phyloP scores from a whole-genome alignment of 2,797 vertebrate genomes.

The Ciconia nigra region DNA sequence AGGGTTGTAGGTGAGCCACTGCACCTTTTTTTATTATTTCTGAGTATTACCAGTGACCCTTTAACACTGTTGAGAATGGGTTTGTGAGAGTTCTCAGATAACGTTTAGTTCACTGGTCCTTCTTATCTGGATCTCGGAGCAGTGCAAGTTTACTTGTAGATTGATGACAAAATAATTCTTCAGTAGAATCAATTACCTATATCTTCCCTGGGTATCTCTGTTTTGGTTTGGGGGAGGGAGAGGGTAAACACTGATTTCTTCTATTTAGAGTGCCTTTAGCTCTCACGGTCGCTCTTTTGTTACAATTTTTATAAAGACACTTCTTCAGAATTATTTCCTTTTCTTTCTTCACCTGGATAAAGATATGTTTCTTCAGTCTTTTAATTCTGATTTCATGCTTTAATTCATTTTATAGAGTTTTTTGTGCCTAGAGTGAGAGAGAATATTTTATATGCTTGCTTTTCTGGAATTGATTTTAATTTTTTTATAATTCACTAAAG shows the following conservation, averaged over 20 bases:
- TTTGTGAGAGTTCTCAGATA: neutral
- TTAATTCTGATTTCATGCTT: neutral
- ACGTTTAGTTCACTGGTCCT: neutral
- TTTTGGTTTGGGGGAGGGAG: neutral
- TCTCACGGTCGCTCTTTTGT: neutral
- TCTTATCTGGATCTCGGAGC: neutral
- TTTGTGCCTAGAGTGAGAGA: neutral
- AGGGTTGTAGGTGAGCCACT: neutral
- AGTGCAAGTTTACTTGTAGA: neutral
- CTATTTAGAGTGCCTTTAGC: neutral
- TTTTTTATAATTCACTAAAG: neutral
- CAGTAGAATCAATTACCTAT: neutral
- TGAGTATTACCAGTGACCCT: neutral
- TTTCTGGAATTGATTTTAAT: neutral
- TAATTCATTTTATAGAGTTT: neutral
- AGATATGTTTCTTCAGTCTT: neutral
- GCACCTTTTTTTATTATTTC: neutral
- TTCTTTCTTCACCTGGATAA: neutral
- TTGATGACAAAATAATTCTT: slow-evolving; percentile 31
- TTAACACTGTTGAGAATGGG: neutral
- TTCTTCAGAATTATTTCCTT: neutral
- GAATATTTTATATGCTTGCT: neutral
- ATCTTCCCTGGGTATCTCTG: neutral
- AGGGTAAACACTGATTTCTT: neutral
- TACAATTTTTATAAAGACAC: neutral